Evolutionary conservation across 2,113 vertebrate species (phyloP).

Genomic region (Mormyrus lacerda): DNA sequence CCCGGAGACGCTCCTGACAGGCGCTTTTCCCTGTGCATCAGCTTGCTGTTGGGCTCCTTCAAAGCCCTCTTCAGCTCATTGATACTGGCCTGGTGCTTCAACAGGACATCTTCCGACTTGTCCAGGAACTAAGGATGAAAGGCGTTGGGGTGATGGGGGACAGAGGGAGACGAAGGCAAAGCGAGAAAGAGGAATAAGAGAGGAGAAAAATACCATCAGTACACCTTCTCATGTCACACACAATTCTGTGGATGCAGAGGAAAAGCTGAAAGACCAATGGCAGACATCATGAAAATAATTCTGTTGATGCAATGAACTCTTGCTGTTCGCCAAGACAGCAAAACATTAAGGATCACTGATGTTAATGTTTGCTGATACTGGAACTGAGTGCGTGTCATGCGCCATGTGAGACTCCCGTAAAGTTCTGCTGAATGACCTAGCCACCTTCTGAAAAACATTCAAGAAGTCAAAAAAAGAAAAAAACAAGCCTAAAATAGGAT

Average conservation of each 20-base stretch:
- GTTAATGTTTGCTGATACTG: not conserved
- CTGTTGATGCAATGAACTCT: not conserved
- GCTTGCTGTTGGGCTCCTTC: conserved; percentile 92
- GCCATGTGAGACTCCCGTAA: not conserved
- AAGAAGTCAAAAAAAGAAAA: not conserved
- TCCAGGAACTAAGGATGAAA: conserved; percentile 76
- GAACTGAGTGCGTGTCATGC: not conserved
- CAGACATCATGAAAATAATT: conserved; percentile 14
- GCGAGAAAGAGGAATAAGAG: not conserved
- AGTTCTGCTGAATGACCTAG: not conserved
- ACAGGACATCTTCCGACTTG: conserved; percentile 88
- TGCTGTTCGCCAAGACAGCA: not conserved
- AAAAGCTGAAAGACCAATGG: not conserved
- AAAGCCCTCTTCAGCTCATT: conserved; percentile 93
- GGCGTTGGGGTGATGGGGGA: conserved; percentile 13
- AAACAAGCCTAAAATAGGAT: not conserved
- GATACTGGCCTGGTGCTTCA: conserved; percentile 98
- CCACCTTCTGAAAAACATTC: not conserved
- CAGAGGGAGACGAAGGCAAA: not conserved
- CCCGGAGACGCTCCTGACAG: conserved; percentile 71
- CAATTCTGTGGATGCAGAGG: conserved; percentile 2
- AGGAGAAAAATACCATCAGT: not conserved
- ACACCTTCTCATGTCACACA: not conserved
- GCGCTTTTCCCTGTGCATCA: conserved; percentile 77
- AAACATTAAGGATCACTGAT: not conserved